Conservation (phyloP, 2,113 vertebrate genomes). For the Thymallus thymallus region DNA sequence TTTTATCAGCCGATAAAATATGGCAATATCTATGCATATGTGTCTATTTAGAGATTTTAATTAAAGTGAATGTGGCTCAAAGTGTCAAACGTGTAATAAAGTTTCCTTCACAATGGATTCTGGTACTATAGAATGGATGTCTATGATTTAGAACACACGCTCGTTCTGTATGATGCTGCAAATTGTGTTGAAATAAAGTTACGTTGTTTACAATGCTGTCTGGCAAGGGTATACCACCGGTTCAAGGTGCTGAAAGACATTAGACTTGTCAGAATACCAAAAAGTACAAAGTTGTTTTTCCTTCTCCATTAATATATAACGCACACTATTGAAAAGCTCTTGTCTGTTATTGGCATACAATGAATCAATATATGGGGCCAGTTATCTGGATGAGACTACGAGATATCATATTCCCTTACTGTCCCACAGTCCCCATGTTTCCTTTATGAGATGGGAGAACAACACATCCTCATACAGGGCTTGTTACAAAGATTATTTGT, state of each 20-base stretch:
- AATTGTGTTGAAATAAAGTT: slow-evolving; percentile 48
- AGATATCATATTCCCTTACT: slow-evolving; percentile 14
- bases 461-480: slow-evolving; percentile 32
- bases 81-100: slow-evolving; percentile 64
- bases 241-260: slow-evolving; percentile 16
- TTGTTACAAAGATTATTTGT: slow-evolving; percentile 69
- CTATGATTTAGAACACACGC: slow-evolving; percentile 39
- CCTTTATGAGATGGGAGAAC: slow-evolving; percentile 30
- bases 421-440: slow-evolving; percentile 44
- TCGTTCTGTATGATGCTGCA: background rate
- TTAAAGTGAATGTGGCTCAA: slow-evolving; percentile 65
- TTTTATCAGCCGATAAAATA: slow-evolving; percentile 64
- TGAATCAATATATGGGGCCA: slow-evolving; percentile 26
- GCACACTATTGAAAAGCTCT: slow-evolving; percentile 23
- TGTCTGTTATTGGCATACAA: slow-evolving; percentile 27
- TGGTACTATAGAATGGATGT: slow-evolving; percentile 33
- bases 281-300: too few species aligned
- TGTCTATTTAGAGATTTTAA: slow-evolving; percentile 64
- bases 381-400: background rate
- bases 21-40: slow-evolving; percentile 65
- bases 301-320: background rate
- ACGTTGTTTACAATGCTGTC: slow-evolving; percentile 11
- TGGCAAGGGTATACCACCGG: background rate
- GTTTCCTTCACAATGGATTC: slow-evolving; percentile 45
- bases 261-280: too few species aligned